Conservation (phyloP, 1,140 invertebrate genomes). For the Rhizoglyphus robini region DNA sequence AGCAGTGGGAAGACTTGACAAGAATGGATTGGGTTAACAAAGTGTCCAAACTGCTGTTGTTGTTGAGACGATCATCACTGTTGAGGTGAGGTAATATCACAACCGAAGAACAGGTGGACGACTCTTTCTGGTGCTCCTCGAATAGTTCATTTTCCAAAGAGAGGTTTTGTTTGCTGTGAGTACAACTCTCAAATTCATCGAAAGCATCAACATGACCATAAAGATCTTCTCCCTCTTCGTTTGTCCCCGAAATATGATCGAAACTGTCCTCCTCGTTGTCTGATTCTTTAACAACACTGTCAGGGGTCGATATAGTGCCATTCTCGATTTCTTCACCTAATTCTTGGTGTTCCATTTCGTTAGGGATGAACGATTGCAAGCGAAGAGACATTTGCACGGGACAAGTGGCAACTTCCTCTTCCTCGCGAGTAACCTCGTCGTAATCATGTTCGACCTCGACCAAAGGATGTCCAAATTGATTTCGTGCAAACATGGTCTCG, state of each 20-base stretch:
- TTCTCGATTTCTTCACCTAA: not conserved
- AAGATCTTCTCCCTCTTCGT: not conserved
- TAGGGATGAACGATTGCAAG: too few relatives aligned
- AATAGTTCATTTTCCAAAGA: not conserved
- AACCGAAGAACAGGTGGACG: too few relatives aligned
- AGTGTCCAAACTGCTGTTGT: slow-evolving; percentile 9
- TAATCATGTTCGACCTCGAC: slow-evolving; percentile 3
- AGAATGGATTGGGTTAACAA: not conserved
- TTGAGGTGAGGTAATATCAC: slow-evolving; percentile 3
- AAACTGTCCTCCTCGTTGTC: not conserved
- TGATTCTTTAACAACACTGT: not conserved
- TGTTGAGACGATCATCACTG: slow-evolving; percentile 17
- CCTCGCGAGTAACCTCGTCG: slow-evolving; percentile 7
- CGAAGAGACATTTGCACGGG: too few relatives aligned
- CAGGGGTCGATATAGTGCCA: not conserved
- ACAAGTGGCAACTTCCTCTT: too few relatives aligned
- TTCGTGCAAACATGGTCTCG: not conserved
- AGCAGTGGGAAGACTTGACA: not conserved
- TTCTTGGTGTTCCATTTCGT: too few relatives aligned
- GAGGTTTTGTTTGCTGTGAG: not conserved
- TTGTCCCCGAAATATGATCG: not conserved
- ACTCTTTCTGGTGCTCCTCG: too few relatives aligned
- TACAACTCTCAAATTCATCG: not conserved
- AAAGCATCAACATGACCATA: not conserved
- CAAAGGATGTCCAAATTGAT: not conserved